These are phyloP conservation scores for Dicerorhinus sumatrensis DNA, from an alignment of 2,113 vertebrate species.

Conservation along the genomic window DNA sequence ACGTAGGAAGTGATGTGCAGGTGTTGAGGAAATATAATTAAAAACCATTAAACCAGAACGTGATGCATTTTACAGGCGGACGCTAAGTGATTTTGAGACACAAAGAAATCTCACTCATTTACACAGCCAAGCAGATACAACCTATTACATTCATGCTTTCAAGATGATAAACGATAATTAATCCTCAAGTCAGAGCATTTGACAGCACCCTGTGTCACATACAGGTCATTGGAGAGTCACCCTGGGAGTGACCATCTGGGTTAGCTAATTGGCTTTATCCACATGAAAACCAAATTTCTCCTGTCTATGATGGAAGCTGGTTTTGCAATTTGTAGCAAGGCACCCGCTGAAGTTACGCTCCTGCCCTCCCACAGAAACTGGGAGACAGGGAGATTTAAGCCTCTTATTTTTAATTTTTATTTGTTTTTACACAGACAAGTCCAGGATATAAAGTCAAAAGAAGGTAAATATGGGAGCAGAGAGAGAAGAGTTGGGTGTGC, in stretches of 20 bases:
- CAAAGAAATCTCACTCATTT: background rate
- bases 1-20: no score
- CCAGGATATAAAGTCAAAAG: background rate
- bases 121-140: background rate
- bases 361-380: background rate
- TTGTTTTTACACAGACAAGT: background rate
- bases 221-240: background rate
- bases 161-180: background rate
- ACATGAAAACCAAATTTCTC: background rate
- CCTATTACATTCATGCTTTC: background rate
- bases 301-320: background rate
- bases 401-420: background rate
- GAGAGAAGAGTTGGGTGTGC: background rate
- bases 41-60: background rate
- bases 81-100: background rate
- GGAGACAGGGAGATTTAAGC: background rate
- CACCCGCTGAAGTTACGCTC: background rate
- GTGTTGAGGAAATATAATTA: background rate
- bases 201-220: background rate
- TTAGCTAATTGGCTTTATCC: background rate
- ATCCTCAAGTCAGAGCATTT: background rate
- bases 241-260: background rate
- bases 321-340: background rate
- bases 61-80: background rate
- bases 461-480: background rate